These are phyloP conservation scores for Dorcus parallelipipedus DNA, from an alignment of 2,888 invertebrate species.

Conservation along the genomic window DNA sequence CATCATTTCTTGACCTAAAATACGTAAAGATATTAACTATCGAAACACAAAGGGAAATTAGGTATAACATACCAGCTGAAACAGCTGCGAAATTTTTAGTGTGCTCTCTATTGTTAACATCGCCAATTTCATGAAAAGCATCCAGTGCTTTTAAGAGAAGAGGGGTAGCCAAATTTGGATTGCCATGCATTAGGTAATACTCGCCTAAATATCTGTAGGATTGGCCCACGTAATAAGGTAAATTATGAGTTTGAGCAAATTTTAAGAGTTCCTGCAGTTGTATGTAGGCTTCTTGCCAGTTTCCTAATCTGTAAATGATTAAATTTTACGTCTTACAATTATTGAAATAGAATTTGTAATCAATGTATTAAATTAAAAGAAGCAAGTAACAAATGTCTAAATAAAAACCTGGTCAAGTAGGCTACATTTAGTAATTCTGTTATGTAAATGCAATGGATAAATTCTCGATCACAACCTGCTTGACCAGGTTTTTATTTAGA, in stretches of 20 bases:
- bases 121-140: constrained; percentile 32
- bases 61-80: constrained; percentile 31
- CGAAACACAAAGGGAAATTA: not conserved
- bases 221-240: constrained; percentile 38
- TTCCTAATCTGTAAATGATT: constrained; percentile 30
- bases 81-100: constrained; percentile 40
- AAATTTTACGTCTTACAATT: not conserved
- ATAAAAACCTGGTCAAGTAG: no score
- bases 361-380: no score
- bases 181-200: constrained; percentile 38
- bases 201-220: constrained; percentile 43
- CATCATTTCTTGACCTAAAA: constrained; percentile 36
- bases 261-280: constrained; percentile 33
- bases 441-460: no score
- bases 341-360: no score
- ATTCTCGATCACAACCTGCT: no score
- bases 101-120: constrained; percentile 32
- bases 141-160: constrained; percentile 37
- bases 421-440: no score
- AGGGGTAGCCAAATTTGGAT: constrained; percentile 36
- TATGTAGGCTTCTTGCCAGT: constrained; percentile 28
- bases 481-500: no score
- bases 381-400: no score
- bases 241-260: constrained; percentile 31
- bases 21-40: not conserved